phyloP scores from a whole-genome alignment of 1,140 invertebrate genomes.

The Brachionus koreanus region DNA sequence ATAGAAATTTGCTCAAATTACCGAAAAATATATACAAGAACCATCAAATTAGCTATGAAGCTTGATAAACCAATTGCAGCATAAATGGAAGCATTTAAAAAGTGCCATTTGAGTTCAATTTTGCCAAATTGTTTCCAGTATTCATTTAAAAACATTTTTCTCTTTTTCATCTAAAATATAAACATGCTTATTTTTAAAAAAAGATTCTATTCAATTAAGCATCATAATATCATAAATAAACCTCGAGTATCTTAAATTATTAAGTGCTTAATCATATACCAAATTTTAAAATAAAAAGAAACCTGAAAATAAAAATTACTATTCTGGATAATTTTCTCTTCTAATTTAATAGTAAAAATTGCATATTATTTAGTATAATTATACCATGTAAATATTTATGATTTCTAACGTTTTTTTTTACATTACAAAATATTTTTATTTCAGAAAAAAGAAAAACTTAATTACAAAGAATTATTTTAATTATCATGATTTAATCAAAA shows the following conservation, averaged over 20 bases:
- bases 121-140: conserved; percentile 31
- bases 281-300: background rate
- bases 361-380: background rate
- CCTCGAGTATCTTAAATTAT: background rate
- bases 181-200: background rate
- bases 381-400: background rate
- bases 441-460: no score
- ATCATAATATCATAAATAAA: background rate
- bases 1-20: background rate
- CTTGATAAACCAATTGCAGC: background rate
- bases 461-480: no score
- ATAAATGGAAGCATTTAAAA: conserved; percentile 4
- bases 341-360: background rate
- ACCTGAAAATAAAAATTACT: background rate
- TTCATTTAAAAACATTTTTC: conserved; percentile 29
- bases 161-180: background rate
- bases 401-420: background rate
- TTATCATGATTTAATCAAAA: no score
- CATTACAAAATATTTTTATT: no score
- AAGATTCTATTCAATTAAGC: no score
- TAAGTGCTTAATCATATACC: background rate
- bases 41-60: conserved; percentile 15
- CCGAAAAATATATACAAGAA: conserved; percentile 13
- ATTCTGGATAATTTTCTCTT: background rate
- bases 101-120: conserved; percentile 35